Evolutionary conservation across 2,888 invertebrate genomes (phyloP), one percentile per base, ranked within the genome.

Genomic region (Chirona hameri): DNA sequence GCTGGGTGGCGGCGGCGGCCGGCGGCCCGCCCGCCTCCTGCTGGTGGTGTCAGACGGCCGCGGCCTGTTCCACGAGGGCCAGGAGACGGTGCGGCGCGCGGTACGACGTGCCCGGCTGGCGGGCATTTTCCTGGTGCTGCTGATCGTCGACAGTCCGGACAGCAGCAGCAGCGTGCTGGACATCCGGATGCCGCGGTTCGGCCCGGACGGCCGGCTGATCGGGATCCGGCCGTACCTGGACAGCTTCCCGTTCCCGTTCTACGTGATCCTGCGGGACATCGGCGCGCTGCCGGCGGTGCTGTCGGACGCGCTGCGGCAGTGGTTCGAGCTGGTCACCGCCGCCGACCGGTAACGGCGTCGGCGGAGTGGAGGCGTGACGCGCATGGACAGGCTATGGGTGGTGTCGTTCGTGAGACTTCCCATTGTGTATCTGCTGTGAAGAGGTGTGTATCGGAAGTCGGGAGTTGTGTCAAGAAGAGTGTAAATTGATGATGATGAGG

Each of bases 181-280:
- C 87, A 95, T 97, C 86, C 91, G 93, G 85, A 92, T 93, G 86
- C 95, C 96, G 0, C 88, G 93, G 27, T 93, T 94, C 87, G 90
- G 89, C 65, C 90, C 90, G 7, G 90, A 90, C 55, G 90, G 90
- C 84, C 90, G 91, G 85, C 87, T 91, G 27, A 87, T 91, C 9
- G 90, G 91, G 81, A 93, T 97, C 86, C 91, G 91, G 85, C 92
- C 94, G 0, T 99, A 99, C 88, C 92, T 99, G 90, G 98, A 98
- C 86, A 92, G 92, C 81, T 99, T 99, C 89, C 99, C 99, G 0
- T 99, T 99, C 88, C 98, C 98, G 0, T 99, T 96, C 90, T 99
- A 99, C 88, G 91, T 99, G 81, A 94, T 99, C 86, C 91, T 99
- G 52, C 90, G 96, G 83, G 96, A 99, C 87, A 93, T 98, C 86